phyloP scores from a whole-genome alignment of 2,888 invertebrate species.

The Leptura quadrifasciata region DNA sequence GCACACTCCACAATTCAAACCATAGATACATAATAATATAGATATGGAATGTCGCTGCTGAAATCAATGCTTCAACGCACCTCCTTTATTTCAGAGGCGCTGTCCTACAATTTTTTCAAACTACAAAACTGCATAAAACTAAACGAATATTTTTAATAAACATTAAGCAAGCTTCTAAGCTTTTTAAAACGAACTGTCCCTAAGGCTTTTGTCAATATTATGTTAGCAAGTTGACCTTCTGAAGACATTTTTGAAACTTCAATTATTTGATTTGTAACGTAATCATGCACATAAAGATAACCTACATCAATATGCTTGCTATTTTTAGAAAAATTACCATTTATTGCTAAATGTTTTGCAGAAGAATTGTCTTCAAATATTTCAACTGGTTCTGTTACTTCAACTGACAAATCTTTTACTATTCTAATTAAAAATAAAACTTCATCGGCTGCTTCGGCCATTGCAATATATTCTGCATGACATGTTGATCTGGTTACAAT shows the following conservation, averaged over 20 bases:
- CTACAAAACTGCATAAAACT: background rate
- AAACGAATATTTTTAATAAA: slow-evolving; percentile 5
- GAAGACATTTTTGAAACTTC: slow-evolving; percentile 7
- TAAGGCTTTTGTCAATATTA: slow-evolving; percentile 43
- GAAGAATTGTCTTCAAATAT: slow-evolving; percentile 45
- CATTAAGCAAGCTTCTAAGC: slow-evolving; percentile 14
- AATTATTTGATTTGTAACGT: background rate
- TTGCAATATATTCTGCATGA: slow-evolving; percentile 62
- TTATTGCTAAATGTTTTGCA: slow-evolving; percentile 20
- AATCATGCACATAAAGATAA: slow-evolving; percentile 38
- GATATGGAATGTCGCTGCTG: too few species aligned
- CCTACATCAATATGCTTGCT: slow-evolving; percentile 45
- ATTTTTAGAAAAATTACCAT: slow-evolving; percentile 39
- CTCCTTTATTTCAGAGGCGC: slow-evolving; percentile 15
- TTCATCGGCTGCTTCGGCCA: slow-evolving; percentile 45
- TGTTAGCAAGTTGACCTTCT: slow-evolving; percentile 35
- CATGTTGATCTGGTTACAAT: slow-evolving; percentile 40
- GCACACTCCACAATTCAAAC: too few species aligned
- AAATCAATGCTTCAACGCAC: background rate
- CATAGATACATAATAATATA: too few species aligned
- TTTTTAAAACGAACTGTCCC: slow-evolving; percentile 16
- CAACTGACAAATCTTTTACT: slow-evolving; percentile 36
- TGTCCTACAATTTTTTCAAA: background rate
- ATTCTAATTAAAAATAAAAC: slow-evolving; percentile 29
- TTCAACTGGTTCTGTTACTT: slow-evolving; percentile 56